These are phyloP conservation scores for Gonatopus flavifemur DNA, from an alignment of 1,140 invertebrate genomes.

Conservation along the genomic window DNA sequence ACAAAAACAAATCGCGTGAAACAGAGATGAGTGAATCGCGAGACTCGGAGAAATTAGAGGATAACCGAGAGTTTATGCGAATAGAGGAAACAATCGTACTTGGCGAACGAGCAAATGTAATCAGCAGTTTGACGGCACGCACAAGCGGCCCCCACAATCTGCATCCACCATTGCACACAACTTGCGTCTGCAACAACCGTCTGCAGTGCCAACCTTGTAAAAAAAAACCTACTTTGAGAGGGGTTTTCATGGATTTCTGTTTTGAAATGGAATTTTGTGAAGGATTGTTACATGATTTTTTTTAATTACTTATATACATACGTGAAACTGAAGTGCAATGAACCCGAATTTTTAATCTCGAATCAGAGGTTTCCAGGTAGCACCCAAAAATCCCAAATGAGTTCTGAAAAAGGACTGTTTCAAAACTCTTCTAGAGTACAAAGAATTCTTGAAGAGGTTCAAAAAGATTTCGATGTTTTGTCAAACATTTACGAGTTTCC, in stretches of 20 bases:
- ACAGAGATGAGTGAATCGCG: background rate
- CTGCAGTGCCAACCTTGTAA: slow-evolving; percentile 22
- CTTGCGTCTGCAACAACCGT: slow-evolving; percentile 28
- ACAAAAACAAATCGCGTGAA: background rate
- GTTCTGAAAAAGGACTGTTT: no score
- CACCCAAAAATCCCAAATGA: no score
- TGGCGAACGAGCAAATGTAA: slow-evolving; percentile 4
- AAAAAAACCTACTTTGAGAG: no score
- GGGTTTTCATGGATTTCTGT: slow-evolving; percentile 21
- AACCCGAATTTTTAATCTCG: no score
- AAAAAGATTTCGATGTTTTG: no score
- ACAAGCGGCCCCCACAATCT: slow-evolving; percentile 33
- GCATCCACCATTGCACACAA: slow-evolving; percentile 33
- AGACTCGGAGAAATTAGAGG: background rate
- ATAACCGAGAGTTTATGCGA: background rate
- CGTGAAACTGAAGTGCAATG: no score
- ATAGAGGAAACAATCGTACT: background rate
- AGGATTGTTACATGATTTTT: no score
- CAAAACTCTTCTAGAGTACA: no score
- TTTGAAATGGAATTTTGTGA: slow-evolving; percentile 24
- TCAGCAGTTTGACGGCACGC: slow-evolving; percentile 28
- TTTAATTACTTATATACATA: no score
- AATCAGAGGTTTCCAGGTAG: no score
- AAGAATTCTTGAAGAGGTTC: no score
- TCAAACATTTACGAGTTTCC: no score